phyloP scores from a whole-genome alignment of 1,140 invertebrate species.

The Drosophila eugracilis region DNA sequence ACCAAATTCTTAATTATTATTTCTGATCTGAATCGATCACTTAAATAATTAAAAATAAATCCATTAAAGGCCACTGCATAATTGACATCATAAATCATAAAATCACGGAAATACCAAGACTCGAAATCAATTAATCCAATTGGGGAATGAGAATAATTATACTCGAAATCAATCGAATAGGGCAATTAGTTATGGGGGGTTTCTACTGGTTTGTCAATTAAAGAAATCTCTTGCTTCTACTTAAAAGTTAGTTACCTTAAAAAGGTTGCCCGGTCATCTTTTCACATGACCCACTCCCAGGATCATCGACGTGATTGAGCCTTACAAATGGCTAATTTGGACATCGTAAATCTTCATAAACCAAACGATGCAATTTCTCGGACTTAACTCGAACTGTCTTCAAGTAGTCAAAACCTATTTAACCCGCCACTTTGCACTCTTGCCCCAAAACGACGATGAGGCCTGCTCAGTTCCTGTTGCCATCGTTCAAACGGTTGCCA shows the following conservation, averaged over 20 bases:
- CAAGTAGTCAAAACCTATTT: slow-evolving; percentile 63
- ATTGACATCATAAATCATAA: slow-evolving; percentile 21
- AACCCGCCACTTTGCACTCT: slow-evolving; percentile 74
- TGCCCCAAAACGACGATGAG: slow-evolving; percentile 48
- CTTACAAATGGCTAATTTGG: slow-evolving; percentile 34
- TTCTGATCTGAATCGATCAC: not conserved
- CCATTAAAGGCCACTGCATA: slow-evolving; percentile 31
- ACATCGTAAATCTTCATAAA: slow-evolving; percentile 44
- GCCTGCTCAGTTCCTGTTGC: slow-evolving; percentile 47
- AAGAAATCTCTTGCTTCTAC: not conserved
- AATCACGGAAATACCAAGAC: slow-evolving; percentile 19
- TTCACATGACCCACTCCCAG: slow-evolving; percentile 38
- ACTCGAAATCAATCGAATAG: slow-evolving; percentile 34
- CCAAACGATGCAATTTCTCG: slow-evolving; percentile 19
- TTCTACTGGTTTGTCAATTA: slow-evolving; percentile 16
- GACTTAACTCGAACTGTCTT: slow-evolving; percentile 22
- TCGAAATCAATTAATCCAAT: slow-evolving; percentile 44
- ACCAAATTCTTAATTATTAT: not conserved
- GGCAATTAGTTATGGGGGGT: slow-evolving; percentile 31
- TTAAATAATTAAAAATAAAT: slow-evolving; percentile 52
- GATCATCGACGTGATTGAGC: slow-evolving; percentile 19
- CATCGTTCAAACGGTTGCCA: slow-evolving; percentile 48
- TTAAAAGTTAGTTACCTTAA: slow-evolving; percentile 20
- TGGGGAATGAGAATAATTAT: slow-evolving; percentile 44
- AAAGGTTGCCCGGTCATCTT: not conserved